Evolutionary conservation across 1,140 invertebrate genomes (phyloP).

Genomic region (Zelostemma sp.): DNA sequence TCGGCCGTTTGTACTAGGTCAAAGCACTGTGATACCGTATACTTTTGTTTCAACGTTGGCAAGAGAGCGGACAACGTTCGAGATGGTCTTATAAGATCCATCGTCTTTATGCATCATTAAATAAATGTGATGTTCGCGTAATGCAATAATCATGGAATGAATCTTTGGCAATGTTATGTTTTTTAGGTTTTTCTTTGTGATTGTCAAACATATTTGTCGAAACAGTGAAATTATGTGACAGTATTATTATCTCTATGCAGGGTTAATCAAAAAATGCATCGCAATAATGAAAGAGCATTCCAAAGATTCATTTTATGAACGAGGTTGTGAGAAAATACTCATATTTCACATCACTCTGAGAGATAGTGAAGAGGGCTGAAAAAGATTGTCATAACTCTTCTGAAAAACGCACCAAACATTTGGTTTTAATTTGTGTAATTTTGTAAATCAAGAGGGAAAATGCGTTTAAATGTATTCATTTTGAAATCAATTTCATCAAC

Average conservation of each 20-base stretch:
- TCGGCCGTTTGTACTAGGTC: constrained; percentile 76
- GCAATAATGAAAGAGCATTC: not conserved
- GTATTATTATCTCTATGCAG: not conserved
- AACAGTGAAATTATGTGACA: not conserved
- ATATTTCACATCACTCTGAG: not conserved
- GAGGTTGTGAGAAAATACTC: not conserved
- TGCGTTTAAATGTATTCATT: too few species aligned
- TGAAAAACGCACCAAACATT: too few species aligned
- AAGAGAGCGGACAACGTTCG: constrained; percentile 75
- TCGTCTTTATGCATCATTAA: constrained; percentile 74
- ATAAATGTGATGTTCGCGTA: constrained; percentile 4
- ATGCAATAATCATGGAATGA: constrained; percentile 5
- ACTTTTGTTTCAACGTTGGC: constrained; percentile 81
- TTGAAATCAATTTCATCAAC: too few species aligned
- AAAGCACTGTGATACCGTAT: constrained; percentile 75
- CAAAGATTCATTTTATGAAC: not conserved
- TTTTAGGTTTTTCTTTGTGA: constrained; percentile 11
- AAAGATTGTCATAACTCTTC: not conserved
- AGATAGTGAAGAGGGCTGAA: not conserved
- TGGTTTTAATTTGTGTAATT: too few species aligned
- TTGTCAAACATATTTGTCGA: not conserved
- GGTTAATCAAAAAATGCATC: not conserved
- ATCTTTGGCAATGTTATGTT: constrained; percentile 10
- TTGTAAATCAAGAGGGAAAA: too few species aligned
- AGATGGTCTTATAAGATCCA: constrained; percentile 81